Conservation (phyloP, 1,140 invertebrate species). For the Globodera ellingtonae region DNA sequence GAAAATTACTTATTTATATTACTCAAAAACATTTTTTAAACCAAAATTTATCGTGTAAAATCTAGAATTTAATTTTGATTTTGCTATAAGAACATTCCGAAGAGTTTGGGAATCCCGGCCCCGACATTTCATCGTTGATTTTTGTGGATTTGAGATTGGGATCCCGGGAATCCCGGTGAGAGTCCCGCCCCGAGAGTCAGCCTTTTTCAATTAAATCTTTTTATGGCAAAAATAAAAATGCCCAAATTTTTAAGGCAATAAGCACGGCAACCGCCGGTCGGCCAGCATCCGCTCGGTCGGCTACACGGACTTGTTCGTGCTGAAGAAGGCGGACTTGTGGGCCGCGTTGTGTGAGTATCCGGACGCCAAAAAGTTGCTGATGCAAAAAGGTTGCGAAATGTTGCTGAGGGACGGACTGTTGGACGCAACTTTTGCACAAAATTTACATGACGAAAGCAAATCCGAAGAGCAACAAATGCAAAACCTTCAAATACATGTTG, state of each 20-base stretch:
- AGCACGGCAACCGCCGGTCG: constrained; percentile 67
- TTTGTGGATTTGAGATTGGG: no score
- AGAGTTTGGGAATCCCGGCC: no score
- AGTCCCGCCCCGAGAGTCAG: no score
- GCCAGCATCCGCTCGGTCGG: constrained; percentile 67
- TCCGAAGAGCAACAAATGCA: constrained; percentile 69
- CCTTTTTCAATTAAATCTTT: no score
- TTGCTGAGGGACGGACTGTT: constrained; percentile 88
- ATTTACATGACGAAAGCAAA: constrained; percentile 66
- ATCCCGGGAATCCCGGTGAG: no score
- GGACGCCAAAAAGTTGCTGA: constrained; percentile 83
- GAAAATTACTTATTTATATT: no score
- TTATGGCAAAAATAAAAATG: no score
- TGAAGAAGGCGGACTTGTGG: constrained; percentile 70
- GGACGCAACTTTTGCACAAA: constrained; percentile 75
- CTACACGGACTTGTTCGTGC: constrained; percentile 67
- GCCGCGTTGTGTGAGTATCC: constrained; percentile 78
- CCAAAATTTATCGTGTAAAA: no score
- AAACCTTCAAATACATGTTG: constrained; percentile 70
- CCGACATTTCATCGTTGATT: no score
- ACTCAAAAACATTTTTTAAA: no score
- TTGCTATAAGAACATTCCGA: no score
- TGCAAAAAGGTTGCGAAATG: constrained; percentile 82
- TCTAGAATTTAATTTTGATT: no score
- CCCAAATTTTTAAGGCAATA: constrained; percentile 47